Evolutionary conservation across 35 echinoderm and acorn worm genomes (phyloP), one percentile per base, ranked within the genome.

Genomic region (Lytechinus pictus): DNA sequence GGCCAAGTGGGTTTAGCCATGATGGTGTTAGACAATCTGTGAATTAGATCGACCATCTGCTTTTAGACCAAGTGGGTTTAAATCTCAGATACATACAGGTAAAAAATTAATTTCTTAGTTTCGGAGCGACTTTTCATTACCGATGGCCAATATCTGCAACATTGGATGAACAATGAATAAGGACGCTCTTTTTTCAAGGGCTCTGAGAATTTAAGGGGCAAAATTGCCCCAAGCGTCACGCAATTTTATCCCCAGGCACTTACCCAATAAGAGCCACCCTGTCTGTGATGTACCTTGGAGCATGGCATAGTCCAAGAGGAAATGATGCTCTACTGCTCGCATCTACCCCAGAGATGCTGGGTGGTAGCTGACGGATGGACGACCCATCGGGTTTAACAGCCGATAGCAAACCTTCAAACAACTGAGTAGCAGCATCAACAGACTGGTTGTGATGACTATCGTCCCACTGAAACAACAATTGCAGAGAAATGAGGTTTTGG

Each of bases 201-300:
- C 66, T 79, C 21, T 14, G 2, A 79, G 66, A 79, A 44, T 44
- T 44, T 44, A 44, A 44, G 19, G 7, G 4, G 21, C 66, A 24
- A 1, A 24, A 6, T 24, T 0, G 66, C 66, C 12, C 33, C 54
- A 9, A 4, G 13, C 2, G 1, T 44, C 66, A 79, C 5, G 27
- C 52, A 12, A 28, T 89, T 19, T 19, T 33, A 2, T 28, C 33
- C 33, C 33, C 2, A 44, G 86, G 2, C 60, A 53, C 98, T 91
- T 91, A 99, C 98, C 98, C 98, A 95, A 99, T 97, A 52, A 99
- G 95, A 94, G 98, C 98, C n/a, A 99, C 33, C 54, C 98, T 97
- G 10, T 96, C 95, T 94, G 97, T 97, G 53, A 98, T 96, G 60
- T 99, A 99, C 86, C 98, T 96, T 12, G 96, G 89, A 14, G 98